Percentiles rank a stretch among this genome's conserved stretches.
Conservation (phyloP, 2,113 vertebrate genomes). For the Lophotis ruficrista region DNA sequence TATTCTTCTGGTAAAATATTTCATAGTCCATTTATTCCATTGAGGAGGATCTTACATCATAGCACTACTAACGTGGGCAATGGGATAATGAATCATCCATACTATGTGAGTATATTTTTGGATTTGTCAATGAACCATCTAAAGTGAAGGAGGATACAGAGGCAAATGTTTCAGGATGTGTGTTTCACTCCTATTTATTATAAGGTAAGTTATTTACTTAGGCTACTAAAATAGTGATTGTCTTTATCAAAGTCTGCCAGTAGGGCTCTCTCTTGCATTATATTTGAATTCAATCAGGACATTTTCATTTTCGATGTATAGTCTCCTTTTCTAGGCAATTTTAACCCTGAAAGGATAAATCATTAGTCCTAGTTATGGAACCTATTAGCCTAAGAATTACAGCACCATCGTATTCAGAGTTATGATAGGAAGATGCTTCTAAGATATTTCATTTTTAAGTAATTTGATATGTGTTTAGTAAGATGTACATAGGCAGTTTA, state of each 20-base stretch:
- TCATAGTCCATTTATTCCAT: background rate
- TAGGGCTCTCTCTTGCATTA: conserved; percentile 76
- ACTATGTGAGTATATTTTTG: background rate
- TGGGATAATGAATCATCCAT: background rate
- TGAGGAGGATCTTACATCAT: background rate
- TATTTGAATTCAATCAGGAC: conserved; percentile 38
- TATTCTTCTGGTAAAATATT: background rate
- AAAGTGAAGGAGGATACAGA: background rate
- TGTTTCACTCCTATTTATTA: background rate
- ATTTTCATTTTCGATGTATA: background rate
- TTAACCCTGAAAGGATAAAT: conserved; percentile 39
- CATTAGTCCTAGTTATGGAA: background rate
- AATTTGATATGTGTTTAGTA: background rate
- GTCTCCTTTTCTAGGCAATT: background rate
- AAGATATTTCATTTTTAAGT: background rate
- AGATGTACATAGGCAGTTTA: background rate
- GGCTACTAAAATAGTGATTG: background rate
- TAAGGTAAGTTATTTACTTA: background rate
- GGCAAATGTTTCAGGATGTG: background rate
- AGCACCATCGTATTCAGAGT: background rate
- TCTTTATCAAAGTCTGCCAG: conserved; percentile 66
- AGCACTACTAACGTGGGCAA: background rate
- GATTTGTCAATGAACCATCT: background rate
- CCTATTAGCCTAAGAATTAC: background rate
- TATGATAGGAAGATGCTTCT: background rate